Conservation (phyloP, 2,113 vertebrate species). For the Psephotus haematonotus region DNA sequence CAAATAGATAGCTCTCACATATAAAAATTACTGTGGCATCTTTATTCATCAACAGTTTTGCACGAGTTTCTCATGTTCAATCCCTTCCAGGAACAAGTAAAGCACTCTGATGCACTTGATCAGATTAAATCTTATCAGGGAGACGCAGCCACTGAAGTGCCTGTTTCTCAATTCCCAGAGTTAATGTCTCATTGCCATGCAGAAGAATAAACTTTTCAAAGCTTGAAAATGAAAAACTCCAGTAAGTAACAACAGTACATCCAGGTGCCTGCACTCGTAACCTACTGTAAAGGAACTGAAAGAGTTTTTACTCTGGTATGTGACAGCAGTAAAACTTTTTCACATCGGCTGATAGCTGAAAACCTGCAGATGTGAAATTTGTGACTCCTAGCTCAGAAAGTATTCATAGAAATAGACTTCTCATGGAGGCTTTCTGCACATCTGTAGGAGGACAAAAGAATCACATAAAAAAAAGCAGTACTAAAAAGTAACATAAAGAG, state of each 20-base stretch:
- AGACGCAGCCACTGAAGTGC: neutral
- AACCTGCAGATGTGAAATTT: neutral
- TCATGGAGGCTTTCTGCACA: neutral
- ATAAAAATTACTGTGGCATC: constrained; percentile 74
- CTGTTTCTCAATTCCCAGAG: constrained; percentile 64
- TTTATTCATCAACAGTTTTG: constrained; percentile 79
- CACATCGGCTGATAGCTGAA: neutral
- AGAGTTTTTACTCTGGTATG: neutral
- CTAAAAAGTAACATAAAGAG: neutral
- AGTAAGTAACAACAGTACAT: neutral
- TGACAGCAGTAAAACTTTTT: neutral
- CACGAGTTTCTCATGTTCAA: constrained; percentile 34
- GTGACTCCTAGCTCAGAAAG: neutral
- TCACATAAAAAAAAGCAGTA: neutral
- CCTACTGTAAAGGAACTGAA: neutral
- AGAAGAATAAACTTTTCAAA: constrained; percentile 52
- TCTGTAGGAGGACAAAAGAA: neutral
- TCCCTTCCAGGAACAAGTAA: constrained; percentile 43
- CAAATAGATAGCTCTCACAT: constrained; percentile 81
- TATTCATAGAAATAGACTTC: neutral
- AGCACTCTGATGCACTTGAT: constrained; percentile 77
- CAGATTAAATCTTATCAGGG: constrained; percentile 72
- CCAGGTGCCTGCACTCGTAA: neutral
- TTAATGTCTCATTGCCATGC: constrained; percentile 58
- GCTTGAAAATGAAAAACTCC: constrained; percentile 19